Percentiles rank a stretch among this genome's conserved stretches.
phyloP scores from a whole-genome alignment of 2,113 vertebrate genomes.

The Raja brachyura region DNA sequence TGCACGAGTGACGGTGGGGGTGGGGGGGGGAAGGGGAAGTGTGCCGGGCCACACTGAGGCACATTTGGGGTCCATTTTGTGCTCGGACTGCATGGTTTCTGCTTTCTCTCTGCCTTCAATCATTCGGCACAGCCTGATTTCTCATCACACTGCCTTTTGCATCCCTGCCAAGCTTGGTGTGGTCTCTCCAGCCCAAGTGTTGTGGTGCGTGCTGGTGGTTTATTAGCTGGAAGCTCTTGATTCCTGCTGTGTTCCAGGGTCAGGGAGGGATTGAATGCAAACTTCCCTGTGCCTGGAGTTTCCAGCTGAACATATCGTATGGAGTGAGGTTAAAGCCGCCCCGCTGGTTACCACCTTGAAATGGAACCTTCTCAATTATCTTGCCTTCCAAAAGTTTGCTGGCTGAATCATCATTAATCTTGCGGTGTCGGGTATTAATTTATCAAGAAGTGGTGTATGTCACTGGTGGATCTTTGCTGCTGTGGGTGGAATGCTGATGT shows the following conservation, averaged over 20 bases:
- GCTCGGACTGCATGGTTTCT: not conserved
- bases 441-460: not conserved
- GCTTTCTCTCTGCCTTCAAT: no score
- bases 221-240: not conserved
- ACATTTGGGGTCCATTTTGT: not conserved
- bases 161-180: not conserved
- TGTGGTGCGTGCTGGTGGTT: no score
- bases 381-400: constrained; percentile 32
- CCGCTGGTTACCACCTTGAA: not conserved
- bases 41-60: not conserved
- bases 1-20: no score
- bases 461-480: not conserved
- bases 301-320: not conserved
- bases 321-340: not conserved
- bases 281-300: no score
- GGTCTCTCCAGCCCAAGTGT: not conserved
- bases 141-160: not conserved
- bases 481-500: not conserved
- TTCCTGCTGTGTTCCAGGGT: not conserved
- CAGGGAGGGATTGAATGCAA: not conserved
- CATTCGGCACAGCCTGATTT: not conserved
- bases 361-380: not conserved
- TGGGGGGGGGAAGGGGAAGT: no score
- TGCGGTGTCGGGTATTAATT: not conserved
- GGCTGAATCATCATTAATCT: constrained; percentile 5